These are phyloP conservation scores for Sepiola atlantica DNA, from an alignment of 2,888 invertebrate species.

Conservation along the genomic window DNA sequence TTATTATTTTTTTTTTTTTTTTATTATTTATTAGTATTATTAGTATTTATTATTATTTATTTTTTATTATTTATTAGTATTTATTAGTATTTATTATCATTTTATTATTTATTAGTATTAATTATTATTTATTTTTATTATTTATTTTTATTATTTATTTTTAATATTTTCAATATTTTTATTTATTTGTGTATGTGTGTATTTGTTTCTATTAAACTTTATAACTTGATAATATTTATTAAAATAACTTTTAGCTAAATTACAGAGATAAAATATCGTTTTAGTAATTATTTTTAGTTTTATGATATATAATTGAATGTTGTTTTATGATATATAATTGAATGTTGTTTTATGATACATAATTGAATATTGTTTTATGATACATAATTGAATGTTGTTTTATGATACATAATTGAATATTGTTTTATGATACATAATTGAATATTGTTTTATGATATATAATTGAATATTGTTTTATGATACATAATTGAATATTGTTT, in stretches of 20 bases:
- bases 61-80: too few relatives aligned
- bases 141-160: too few relatives aligned
- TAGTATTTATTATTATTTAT: too few relatives aligned
- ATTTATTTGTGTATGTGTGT: too few relatives aligned
- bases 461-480: not conserved
- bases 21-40: too few relatives aligned
- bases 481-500: not conserved
- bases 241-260: not conserved
- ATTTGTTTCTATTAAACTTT: not conserved
- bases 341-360: not conserved
- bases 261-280: not conserved
- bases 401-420: not conserved
- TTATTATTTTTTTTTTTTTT: too few relatives aligned
- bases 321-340: too few relatives aligned
- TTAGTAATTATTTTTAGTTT: slow-evolving; percentile 44
- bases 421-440: not conserved
- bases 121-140: too few relatives aligned
- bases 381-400: not conserved
- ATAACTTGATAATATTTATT: not conserved
- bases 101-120: too few relatives aligned
- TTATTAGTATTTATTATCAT: too few relatives aligned
- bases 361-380: not conserved
- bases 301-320: not conserved
- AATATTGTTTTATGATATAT: not conserved
- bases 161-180: too few relatives aligned